Evolutionary conservation across 1,140 invertebrate genomes (phyloP), one percentile per base, ranked within the genome.

Genomic region (Philotrypesis tridentata): DNA sequence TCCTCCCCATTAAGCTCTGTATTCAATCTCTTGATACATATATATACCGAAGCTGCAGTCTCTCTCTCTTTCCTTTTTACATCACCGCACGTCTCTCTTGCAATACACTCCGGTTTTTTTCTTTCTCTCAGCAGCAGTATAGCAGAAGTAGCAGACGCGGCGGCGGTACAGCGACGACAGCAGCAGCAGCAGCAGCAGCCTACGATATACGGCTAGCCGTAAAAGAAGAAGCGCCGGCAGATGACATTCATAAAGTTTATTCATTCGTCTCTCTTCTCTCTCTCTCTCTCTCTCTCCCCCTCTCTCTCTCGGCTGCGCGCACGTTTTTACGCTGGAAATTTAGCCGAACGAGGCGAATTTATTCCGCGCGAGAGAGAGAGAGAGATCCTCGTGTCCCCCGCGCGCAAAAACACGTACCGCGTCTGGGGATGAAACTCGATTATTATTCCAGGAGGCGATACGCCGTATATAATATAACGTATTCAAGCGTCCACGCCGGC

Each of bases 391-490:
- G n/a, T n/a, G n/a, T n/a, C n/a, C 55, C 29, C 17, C 29, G 17
- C 48, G 43, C 14, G 48, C 21, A 55, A 75, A 75, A 61, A 75
- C 31, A 61, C 27, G 48, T 61, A 75, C 25, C n/a, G 29, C 8
- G 55, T 7, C 9, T 9, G 17, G 1, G 48, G 73, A 77, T 67
- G 67, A 40, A 77, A 77, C 33, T 77, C 61, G 33, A 77, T 77
- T 77, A 67, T 74, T 75, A 75, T 75, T 75, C 73, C 29, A 31
- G 61, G 27, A 77, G 31, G 31, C 25, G 61, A 77, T 77, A 77
- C n/a, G 23, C 61, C 33, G 29, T 67, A 65, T 60, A 43, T 77
- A 77, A 77, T 75, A 61, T 55, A 55, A 55, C 17, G 48, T 61
- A 75, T 77, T 65, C 60, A 65, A 65, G n/a, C 61, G 31, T 67